These are phyloP conservation scores for Heteropelma amictum DNA, from an alignment of 2,888 invertebrate genomes.

Conservation along the genomic window DNA sequence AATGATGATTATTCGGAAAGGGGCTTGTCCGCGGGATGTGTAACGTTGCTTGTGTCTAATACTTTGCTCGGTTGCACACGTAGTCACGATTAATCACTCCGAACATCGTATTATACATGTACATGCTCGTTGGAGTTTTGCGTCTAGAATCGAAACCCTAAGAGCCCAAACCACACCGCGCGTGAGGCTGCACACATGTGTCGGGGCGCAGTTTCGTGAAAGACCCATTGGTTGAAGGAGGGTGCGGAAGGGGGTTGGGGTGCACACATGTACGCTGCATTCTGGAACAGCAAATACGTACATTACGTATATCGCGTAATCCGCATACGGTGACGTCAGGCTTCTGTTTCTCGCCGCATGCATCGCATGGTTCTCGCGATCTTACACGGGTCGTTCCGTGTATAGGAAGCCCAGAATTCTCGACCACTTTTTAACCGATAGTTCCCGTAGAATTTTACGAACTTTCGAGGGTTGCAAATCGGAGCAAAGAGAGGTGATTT, in stretches of 20 bases:
- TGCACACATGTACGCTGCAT: not conserved
- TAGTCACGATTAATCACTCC: constrained; percentile 53
- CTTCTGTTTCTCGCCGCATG: constrained; percentile 29
- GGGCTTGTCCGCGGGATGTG: constrained; percentile 34
- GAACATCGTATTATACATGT: not conserved
- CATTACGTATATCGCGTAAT: constrained; percentile 35
- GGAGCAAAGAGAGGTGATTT: too few species aligned
- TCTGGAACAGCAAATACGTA: constrained; percentile 14
- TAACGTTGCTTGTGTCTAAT: constrained; percentile 46
- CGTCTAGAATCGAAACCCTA: constrained; percentile 49
- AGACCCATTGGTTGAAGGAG: too few species aligned
- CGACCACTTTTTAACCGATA: not conserved
- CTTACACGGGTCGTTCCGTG: not conserved
- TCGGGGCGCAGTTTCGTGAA: constrained; percentile 30
- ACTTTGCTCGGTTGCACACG: constrained; percentile 54
- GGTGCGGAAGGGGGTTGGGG: constrained; percentile 15
- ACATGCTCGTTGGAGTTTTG: not conserved
- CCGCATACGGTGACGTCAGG: constrained; percentile 51
- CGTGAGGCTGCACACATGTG: constrained; percentile 51
- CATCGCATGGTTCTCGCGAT: constrained; percentile 25
- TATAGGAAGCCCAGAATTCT: not conserved
- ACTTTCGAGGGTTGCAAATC: too few species aligned
- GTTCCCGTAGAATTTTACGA: too few species aligned
- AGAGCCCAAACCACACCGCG: too few species aligned
- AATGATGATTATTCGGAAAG: constrained; percentile 43